Conservation (phyloP, 2,888 invertebrate genomes). For the Nycteola revayana region DNA sequence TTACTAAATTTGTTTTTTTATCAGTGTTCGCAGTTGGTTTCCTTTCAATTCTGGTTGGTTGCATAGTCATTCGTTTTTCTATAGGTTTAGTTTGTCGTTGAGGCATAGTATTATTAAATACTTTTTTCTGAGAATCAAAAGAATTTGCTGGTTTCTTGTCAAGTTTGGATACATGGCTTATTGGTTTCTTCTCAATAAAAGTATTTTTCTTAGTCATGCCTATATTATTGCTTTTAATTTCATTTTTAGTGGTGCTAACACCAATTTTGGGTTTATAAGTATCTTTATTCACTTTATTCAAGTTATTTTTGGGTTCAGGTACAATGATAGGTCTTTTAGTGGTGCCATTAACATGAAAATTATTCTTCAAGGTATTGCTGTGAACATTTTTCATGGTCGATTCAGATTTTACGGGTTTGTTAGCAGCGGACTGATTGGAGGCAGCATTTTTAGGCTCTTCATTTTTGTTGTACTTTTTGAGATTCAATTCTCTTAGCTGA, state of each 20-base stretch:
- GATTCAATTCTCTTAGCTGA: constrained; percentile 62
- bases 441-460: constrained; percentile 14
- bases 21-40: not conserved
- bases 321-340: constrained; percentile 37
- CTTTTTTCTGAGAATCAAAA: not conserved
- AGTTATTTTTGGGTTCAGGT: constrained; percentile 19
- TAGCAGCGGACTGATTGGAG: constrained; percentile 17
- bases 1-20: not conserved
- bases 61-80: too few relatives aligned
- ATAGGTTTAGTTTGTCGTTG: too few relatives aligned
- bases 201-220: constrained; percentile 6
- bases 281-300: constrained; percentile 12
- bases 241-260: constrained; percentile 2
- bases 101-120: not conserved
- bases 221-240: constrained; percentile 8
- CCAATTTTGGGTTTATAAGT: constrained; percentile 21
- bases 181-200: constrained; percentile 4
- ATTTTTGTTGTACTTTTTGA: constrained; percentile 57
- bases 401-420: constrained; percentile 25
- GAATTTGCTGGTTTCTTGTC: constrained; percentile 3
- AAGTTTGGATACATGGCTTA: not conserved
- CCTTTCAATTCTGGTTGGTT: not conserved
- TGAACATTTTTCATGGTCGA: constrained; percentile 10
- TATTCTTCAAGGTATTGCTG: constrained; percentile 38
- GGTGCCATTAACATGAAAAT: constrained; percentile 33